Percentiles rank a stretch among this genome's conserved stretches.
Evolutionary conservation across 2,797 vertebrate species (phyloP).

Genomic region (Syngnathus rostellatus): DNA sequence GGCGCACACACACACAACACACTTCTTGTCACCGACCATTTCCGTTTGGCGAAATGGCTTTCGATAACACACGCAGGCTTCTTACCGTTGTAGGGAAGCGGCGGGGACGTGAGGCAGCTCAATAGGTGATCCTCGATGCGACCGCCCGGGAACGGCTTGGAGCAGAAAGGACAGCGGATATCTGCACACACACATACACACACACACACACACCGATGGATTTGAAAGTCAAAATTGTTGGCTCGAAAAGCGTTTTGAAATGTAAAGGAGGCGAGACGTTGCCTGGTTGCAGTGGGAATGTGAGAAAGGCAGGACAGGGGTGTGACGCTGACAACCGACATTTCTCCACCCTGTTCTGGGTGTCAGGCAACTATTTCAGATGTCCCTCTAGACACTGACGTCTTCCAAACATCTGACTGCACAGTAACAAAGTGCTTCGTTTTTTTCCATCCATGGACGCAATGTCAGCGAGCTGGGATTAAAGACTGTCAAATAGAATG

Average conservation of each 20-base stretch:
- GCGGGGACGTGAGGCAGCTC: slow-evolving; percentile 74
- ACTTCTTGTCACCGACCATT: neutral
- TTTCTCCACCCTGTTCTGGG: neutral
- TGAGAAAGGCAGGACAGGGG: neutral
- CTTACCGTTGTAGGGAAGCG: slow-evolving; percentile 75
- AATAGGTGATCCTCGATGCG: slow-evolving; percentile 74
- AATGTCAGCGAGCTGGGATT: too few species aligned
- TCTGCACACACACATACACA: slow-evolving; percentile 40
- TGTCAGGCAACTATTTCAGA: neutral
- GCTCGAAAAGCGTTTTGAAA: too few species aligned
- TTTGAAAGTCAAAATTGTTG: neutral
- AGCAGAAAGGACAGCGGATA: slow-evolving; percentile 76
- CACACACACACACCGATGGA: slow-evolving; percentile 5
- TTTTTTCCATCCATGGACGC: too few species aligned
- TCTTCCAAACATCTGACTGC: neutral
- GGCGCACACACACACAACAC: slow-evolving; percentile 8
- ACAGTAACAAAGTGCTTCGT: neutral
- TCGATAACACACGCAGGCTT: slow-evolving; percentile 26
- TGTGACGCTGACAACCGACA: neutral
- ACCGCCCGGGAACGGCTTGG: slow-evolving; percentile 71
- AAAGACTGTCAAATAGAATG: neutral
- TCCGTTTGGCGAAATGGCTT: neutral
- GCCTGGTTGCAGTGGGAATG: neutral
- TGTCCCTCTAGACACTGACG: neutral
- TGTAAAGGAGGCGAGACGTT: neutral